phyloP scores from a whole-genome alignment of 2,888 invertebrate species.

The Oxycera nigricornis region DNA sequence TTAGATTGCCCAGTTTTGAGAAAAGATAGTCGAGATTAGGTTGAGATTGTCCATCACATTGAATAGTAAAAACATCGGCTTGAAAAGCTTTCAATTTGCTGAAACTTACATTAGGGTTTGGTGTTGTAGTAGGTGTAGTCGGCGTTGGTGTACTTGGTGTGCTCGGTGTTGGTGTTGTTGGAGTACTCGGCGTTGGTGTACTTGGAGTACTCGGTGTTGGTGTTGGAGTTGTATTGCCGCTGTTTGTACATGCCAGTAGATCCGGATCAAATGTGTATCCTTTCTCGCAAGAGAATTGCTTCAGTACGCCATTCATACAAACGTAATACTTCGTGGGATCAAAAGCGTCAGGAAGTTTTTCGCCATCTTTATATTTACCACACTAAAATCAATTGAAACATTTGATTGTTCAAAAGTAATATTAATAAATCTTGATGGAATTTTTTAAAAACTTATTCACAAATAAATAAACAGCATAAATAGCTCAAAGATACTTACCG shows the following conservation, averaged over 20 bases:
- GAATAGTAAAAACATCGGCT: too few relatives aligned
- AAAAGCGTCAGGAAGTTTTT: slow-evolving; percentile 8
- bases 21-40: too few relatives aligned
- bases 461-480: too few relatives aligned
- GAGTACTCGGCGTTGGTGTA: not conserved
- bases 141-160: not conserved
- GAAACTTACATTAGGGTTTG: not conserved
- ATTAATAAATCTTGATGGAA: too few relatives aligned
- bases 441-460: too few relatives aligned
- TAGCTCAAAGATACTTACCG: slow-evolving; percentile 6
- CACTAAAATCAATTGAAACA: not conserved
- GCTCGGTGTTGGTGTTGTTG: not conserved
- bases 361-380: slow-evolving; percentile 4
- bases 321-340: slow-evolving; percentile 8
- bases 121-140: not conserved
- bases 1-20: too few relatives aligned
- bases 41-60: too few relatives aligned
- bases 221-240: not conserved
- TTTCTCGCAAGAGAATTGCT: not conserved
- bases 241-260: not conserved
- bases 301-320: slow-evolving; percentile 11
- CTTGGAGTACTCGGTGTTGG: not conserved
- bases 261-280: not conserved
- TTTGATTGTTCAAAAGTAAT: not conserved
- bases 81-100: too few relatives aligned